A percentile compares a stretch with the other conserved stretches of the same genome.
These are phyloP conservation scores for Synergus umbraculus DNA, from an alignment of 2,888 invertebrate genomes.

Conservation along the genomic window DNA sequence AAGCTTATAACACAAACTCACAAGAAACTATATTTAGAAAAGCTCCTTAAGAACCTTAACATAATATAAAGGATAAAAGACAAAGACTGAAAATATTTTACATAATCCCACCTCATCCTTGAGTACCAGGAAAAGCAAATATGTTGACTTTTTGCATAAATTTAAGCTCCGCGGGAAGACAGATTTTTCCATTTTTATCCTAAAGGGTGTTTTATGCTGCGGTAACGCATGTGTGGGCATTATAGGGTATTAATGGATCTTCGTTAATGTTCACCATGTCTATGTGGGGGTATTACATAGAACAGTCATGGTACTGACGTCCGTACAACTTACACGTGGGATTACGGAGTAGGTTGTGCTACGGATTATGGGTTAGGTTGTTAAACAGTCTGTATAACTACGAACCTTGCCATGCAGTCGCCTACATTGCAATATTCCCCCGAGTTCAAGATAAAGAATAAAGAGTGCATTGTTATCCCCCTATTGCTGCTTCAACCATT, in stretches of 20 bases:
- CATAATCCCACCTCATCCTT: background rate
- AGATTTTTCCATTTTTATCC: conserved; percentile 15
- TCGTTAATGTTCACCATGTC: conserved; percentile 13
- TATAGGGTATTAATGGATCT: conserved; percentile 54
- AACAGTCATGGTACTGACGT: conserved; percentile 42
- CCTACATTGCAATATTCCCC: conserved; percentile 22
- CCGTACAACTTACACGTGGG: conserved; percentile 51
- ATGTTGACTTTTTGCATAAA: background rate
- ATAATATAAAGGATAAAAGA: background rate
- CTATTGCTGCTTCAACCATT: conserved; percentile 37
- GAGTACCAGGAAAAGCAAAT: background rate
- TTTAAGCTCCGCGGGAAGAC: background rate
- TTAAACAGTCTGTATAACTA: conserved; percentile 65
- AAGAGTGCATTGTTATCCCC: conserved; percentile 53
- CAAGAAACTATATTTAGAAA: too few species aligned
- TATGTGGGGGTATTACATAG: conserved; percentile 20
- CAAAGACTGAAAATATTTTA: background rate
- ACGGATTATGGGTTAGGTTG: conserved; percentile 64
- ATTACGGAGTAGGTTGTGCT: conserved; percentile 62
- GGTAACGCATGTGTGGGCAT: conserved; percentile 47
- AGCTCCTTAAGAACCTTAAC: too few species aligned
- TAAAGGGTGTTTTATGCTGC: conserved; percentile 10
- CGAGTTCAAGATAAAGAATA: conserved; percentile 42
- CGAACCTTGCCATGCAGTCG: conserved; percentile 40
- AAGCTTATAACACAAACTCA: too few species aligned